phyloP scores from a whole-genome alignment of 2,113 vertebrate species.

The Oenanthe oenanthe region DNA sequence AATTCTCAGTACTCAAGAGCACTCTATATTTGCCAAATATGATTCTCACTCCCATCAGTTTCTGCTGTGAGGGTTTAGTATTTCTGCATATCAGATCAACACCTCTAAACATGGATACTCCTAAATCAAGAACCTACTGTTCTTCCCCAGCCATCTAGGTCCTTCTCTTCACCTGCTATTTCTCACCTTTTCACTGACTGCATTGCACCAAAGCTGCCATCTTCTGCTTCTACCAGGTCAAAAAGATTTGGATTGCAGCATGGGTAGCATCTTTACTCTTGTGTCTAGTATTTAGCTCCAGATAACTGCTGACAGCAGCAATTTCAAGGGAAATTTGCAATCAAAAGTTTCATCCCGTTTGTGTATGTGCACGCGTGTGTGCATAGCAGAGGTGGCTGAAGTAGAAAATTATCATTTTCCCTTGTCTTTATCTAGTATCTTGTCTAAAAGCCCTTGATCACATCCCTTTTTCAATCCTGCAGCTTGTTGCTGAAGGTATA shows the following conservation, averaged over 20 bases:
- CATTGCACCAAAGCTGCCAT: neutral
- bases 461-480: neutral
- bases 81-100: neutral
- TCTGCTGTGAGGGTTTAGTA: neutral
- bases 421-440: neutral
- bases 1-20: neutral
- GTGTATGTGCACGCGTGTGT: accelerated
- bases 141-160: neutral
- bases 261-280: neutral
- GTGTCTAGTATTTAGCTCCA: neutral
- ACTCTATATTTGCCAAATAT: neutral
- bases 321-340: neutral
- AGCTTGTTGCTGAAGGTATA: neutral
- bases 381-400: neutral
- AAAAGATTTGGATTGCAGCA: neutral
- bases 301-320: neutral
- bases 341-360: neutral
- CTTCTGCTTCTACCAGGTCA: neutral
- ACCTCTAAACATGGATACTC: neutral
- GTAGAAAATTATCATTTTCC: neutral
- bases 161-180: neutral
- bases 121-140: neutral
- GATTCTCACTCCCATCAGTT: neutral
- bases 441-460: neutral
- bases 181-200: neutral